Base-by-base conservation (phyloP, 1,140 invertebrate genomes). In the Pogonus chalceus region DNA sequence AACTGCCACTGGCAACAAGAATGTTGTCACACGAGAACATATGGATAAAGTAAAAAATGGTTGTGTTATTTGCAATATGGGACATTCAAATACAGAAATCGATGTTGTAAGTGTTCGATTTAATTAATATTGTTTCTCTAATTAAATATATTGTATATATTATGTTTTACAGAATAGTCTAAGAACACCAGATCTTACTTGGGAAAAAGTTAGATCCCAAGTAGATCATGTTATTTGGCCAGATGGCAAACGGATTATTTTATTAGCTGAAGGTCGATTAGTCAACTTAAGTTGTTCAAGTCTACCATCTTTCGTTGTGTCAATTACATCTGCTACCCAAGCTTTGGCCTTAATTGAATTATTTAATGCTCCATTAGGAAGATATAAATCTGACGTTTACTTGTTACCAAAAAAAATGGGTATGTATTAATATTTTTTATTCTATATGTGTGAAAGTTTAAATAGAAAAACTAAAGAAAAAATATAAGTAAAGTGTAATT, bases 31-130 rank as follows among this genome's bases (percentile, higher is more conserved):
- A 4, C 78, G 93, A 12, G 90, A 94, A 61, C 90, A 96, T 65
- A 92, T 97, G 89, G 93, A 97, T 72, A 85, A 92, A 64, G 91
- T 97, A 88, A 96, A 96, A 76, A 95, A 90, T 66, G 93, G 93
- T 47, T 95, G 92, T 69, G 90, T 97, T 53, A 83, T 98, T 0
- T 96, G 93, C 72, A 97, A 97, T 74, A 98, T 98, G 92, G 94
- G 94, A 0, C 94, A 97, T 74, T 96, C 92, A 49, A 97, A 98
- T 73, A 97, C 92, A 16, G 95, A 98, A 80, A 94, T 98, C 60
- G 95, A 97, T 79, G 90, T 97, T 57, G 88, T 90, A 77, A 73
- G 84, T 80, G 18, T n/a, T n/a, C n/a, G n/a, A n/a, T n/a, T n/a
- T n/a, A n/a, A n/a, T n/a, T n/a, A n/a, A n/a, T n/a, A n/a, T n/a